These are phyloP conservation scores for Drosophila anomelani DNA, from an alignment of 2,888 invertebrate species.

Conservation along the genomic window DNA sequence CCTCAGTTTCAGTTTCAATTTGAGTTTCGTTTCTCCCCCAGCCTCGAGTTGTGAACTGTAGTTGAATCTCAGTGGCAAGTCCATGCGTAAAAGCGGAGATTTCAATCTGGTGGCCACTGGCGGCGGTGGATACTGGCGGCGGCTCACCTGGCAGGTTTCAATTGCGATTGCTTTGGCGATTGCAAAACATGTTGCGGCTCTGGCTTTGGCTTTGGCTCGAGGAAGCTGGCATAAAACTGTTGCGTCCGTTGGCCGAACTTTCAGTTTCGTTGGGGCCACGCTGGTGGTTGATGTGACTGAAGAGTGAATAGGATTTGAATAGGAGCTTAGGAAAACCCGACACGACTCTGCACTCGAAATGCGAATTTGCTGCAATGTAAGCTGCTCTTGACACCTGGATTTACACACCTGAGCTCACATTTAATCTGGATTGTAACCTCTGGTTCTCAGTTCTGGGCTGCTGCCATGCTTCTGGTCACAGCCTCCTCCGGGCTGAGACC, in stretches of 20 bases:
- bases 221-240: slow-evolving; percentile 83
- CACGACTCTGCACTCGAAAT: slow-evolving; percentile 44
- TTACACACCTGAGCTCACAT: not conserved
- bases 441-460: slow-evolving; percentile 60
- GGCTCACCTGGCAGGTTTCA: slow-evolving; percentile 59
- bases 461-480: slow-evolving; percentile 51
- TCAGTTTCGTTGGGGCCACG: slow-evolving; percentile 82
- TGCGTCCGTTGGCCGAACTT: slow-evolving; percentile 80
- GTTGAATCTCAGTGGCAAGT: slow-evolving; percentile 15
- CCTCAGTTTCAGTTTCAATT: slow-evolving; percentile 24
- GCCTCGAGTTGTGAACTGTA: slow-evolving; percentile 1
- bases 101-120: slow-evolving; percentile 49
- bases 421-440: slow-evolving; percentile 1
- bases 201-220: slow-evolving; percentile 31
- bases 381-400: slow-evolving; percentile 31
- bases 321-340: slow-evolving; percentile 11
- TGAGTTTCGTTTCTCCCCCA: slow-evolving; percentile 6
- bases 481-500: slow-evolving; percentile 47
- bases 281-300: slow-evolving; percentile 53
- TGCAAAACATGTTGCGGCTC: slow-evolving; percentile 72
- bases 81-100: slow-evolving; percentile 66
- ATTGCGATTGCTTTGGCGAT: slow-evolving; percentile 35
- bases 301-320: slow-evolving; percentile 13
- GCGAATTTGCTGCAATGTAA: slow-evolving; percentile 70
- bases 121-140: slow-evolving; percentile 20